A percentile compares a stretch with the other conserved stretches of the same genome.
These are phyloP conservation scores for Pinna nobilis DNA, from an alignment of 1,140 invertebrate genomes.

Conservation along the genomic window DNA sequence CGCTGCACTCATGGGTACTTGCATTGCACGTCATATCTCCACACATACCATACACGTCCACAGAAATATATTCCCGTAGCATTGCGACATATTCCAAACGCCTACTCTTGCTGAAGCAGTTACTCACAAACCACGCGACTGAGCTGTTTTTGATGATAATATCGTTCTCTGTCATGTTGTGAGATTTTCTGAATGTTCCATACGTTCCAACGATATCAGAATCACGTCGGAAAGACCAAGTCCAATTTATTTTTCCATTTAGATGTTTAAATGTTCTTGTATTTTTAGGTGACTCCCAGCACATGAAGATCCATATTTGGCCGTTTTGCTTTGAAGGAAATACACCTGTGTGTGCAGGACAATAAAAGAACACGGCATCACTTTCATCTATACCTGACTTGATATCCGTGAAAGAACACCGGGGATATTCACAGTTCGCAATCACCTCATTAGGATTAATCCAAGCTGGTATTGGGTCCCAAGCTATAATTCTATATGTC, in stretches of 20 bases:
- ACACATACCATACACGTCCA: constrained; percentile 83
- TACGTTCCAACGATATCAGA: constrained; percentile 69
- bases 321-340: too few species aligned
- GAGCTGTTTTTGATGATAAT: constrained; percentile 44
- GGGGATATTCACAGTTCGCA: too few species aligned
- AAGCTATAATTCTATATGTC: too few species aligned
- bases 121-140: constrained; percentile 81
- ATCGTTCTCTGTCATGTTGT: not conserved
- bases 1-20: constrained; percentile 26
- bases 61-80: constrained; percentile 76
- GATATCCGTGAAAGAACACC: too few species aligned
- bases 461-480: too few species aligned
- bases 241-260: constrained; percentile 82
- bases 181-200: constrained; percentile 5
- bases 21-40: constrained; percentile 35
- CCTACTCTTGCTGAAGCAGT: constrained; percentile 78
- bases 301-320: constrained; percentile 20
- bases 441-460: too few species aligned
- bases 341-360: too few species aligned
- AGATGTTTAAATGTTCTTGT: not conserved
- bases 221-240: constrained; percentile 84
- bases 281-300: not conserved
- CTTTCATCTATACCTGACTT: too few species aligned
- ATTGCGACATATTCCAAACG: constrained; percentile 78
- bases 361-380: too few species aligned